phyloP scores from a whole-genome alignment of 2,113 vertebrate species.

The Machaerirhynchus nigripectus region DNA sequence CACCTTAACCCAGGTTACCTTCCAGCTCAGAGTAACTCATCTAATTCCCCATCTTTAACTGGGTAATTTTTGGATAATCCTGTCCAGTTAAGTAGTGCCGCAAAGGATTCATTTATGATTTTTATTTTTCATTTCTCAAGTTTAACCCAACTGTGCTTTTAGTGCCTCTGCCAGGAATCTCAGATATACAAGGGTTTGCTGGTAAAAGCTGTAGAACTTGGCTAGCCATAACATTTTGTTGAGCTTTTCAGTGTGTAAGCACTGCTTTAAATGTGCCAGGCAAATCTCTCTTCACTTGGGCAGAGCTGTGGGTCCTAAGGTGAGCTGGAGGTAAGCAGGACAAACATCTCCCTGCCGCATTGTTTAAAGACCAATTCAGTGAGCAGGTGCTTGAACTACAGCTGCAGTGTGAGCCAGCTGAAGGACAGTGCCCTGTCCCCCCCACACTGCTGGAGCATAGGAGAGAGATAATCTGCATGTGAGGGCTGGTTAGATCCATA shows the following conservation, averaged over 20 bases:
- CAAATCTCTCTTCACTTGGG: neutral
- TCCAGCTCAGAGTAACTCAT: neutral
- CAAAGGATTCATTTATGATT: neutral
- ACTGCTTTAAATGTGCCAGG: neutral
- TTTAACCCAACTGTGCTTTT: neutral
- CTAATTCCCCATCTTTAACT: neutral
- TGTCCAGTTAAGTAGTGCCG: neutral
- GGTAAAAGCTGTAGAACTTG: neutral
- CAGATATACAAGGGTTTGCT: neutral
- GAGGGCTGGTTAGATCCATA: neutral
- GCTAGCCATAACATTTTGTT: neutral
- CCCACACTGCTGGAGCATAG: neutral
- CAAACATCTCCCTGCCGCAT: accelerated
- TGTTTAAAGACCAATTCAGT: neutral
- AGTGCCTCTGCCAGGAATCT: neutral
- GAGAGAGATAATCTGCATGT: neutral
- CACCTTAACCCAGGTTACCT: neutral
- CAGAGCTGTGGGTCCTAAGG: neutral
- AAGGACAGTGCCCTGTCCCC: neutral
- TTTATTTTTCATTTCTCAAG: neutral
- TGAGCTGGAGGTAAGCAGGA: neutral
- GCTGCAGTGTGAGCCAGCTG: neutral
- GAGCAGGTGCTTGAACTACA: neutral
- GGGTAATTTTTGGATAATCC: neutral
- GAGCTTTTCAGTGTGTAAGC: neutral